Evolutionary conservation across 1,140 invertebrate genomes (phyloP), one percentile per base, ranked within the genome.

Genomic region (Micrasema longulum): DNA sequence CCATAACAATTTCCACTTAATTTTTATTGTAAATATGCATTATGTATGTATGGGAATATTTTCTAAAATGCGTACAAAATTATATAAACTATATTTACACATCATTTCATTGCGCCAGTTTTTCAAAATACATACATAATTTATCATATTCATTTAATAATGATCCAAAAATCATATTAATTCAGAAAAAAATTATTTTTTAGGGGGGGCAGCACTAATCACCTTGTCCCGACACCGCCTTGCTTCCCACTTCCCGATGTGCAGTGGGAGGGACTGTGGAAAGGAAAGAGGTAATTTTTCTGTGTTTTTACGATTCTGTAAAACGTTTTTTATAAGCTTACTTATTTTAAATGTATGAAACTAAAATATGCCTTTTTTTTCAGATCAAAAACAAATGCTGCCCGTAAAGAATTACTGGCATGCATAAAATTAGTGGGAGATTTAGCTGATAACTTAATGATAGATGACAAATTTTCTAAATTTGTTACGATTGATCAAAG

Each of bases 401-500:
- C 48, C 4, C 23, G 35, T 1, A 60, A 69, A 16, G 73, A 75
- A 20, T 16, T 76, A 9, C 36, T 76, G 11, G 41, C 60, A 6
- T 76, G 74, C 45, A 71, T 76, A 11, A 72, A 73, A 20, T 48
- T 76, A 7, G 57, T 36, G 9, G 74, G 74, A 50, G 67, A 76
- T n/a, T 50, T 22, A 60, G 74, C 74, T 4, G 43, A 63, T 11
- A 68, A 70, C 11, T 35, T 76, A n/a, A 43, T 67, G 22, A 48
- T 67, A 2, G 68, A 76, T 53, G 68, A 67, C 22, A 52, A 71
- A 6, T 76, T 76, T 38, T 72, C 74, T 16, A 67, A 41, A 36
- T 76, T 76, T 64, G 71, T 76, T 11, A 76, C 74, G 11, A 63
- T 76, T 14, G 74, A 76, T 38, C 52, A 64, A 10, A 68, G 68